Conservation (phyloP, 2,113 vertebrate species). For the Mohoua ochrocephala region DNA sequence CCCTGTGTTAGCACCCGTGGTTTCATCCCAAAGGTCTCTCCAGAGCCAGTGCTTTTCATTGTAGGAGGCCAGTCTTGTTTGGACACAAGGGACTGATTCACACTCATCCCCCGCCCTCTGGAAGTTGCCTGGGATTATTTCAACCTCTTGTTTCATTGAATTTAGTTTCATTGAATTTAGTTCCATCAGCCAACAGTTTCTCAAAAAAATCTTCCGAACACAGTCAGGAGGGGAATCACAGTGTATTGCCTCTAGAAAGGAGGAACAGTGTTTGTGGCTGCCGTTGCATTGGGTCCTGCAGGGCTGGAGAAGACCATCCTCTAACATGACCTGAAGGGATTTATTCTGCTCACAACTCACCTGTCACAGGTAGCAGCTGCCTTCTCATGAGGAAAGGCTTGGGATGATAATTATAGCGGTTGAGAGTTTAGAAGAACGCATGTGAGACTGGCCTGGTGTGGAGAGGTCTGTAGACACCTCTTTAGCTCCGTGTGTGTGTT, state of each 20-base stretch:
- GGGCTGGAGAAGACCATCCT: neutral
- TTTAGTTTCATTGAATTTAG: neutral
- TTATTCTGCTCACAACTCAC: neutral
- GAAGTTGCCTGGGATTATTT: neutral
- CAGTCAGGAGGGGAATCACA: neutral
- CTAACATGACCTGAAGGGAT: neutral
- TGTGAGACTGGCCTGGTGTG: neutral
- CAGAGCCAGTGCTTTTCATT: fast-evolving
- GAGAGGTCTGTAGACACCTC: neutral
- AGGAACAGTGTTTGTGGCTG: neutral
- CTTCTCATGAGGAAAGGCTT: neutral
- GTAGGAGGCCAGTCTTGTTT: neutral
- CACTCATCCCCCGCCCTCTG: neutral
- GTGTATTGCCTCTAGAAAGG: neutral
- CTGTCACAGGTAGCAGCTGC: neutral
- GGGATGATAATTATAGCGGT: neutral
- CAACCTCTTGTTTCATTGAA: neutral
- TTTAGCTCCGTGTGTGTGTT: neutral
- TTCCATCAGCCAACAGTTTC: neutral
- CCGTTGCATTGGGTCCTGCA: neutral
- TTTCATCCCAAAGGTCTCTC: neutral
- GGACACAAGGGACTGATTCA: fast-evolving
- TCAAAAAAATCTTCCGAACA: neutral
- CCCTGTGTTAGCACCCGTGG: neutral
- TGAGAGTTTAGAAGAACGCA: neutral